Evolutionary conservation across 2,797 vertebrate genomes (phyloP).

Genomic region (Streptopelia turtur): DNA sequence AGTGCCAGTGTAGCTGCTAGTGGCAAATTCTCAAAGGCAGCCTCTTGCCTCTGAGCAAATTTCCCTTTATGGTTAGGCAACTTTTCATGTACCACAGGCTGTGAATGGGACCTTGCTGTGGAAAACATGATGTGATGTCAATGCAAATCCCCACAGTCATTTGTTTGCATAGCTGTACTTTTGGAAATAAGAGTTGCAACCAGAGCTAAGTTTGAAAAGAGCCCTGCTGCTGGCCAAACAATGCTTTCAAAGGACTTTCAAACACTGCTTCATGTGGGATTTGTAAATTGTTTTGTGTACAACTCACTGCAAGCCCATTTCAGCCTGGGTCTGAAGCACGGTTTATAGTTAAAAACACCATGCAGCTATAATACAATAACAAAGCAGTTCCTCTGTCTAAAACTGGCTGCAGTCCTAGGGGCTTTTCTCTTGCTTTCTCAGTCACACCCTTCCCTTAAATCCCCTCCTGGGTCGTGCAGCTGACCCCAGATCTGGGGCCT

Average conservation of each 20-base stretch:
- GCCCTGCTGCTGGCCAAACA: slow-evolving; percentile 37
- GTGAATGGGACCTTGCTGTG: not conserved
- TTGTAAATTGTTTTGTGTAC: slow-evolving; percentile 23
- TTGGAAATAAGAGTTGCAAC: slow-evolving; percentile 12
- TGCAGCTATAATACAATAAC: slow-evolving; percentile 26
- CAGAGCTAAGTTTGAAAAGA: not conserved
- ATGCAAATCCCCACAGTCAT: not conserved
- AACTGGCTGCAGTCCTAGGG: not conserved
- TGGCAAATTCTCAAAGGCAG: not conserved
- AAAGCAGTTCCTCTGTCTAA: slow-evolving; percentile 46
- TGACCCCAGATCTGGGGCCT: not conserved
- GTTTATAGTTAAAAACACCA: slow-evolving; percentile 11
- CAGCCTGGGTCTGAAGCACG: not conserved
- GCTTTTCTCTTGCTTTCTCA: slow-evolving; percentile 40
- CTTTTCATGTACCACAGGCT: not conserved
- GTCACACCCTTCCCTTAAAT: slow-evolving; percentile 52
- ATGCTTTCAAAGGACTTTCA: slow-evolving; percentile 36
- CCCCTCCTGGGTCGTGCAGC: not conserved
- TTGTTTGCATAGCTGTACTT: slow-evolving; percentile 42
- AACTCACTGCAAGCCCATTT: not conserved
- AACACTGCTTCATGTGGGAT: slow-evolving; percentile 4
- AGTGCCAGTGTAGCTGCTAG: not conserved
- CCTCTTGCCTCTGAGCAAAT: not conserved
- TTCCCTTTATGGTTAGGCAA: not conserved
- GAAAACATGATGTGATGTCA: not conserved